Conservation (phyloP, 2,113 vertebrate species). For the Trematocara nigrifrons region DNA sequence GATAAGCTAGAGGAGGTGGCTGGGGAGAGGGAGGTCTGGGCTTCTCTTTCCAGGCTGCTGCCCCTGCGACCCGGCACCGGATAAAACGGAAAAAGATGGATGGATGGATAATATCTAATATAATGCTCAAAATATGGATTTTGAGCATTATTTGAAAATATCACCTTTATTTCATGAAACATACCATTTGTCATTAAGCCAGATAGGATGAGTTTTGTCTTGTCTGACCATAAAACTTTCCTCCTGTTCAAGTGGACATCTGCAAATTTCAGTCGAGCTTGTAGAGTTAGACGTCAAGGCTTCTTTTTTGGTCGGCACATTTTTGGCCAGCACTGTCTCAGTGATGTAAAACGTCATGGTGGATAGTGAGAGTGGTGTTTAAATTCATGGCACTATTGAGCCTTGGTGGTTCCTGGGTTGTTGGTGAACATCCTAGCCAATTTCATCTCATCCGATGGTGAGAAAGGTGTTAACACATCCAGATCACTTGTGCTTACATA, state of each 20-base stretch:
- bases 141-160: neutral
- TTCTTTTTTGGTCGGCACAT: accelerated
- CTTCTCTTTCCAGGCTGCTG: neutral
- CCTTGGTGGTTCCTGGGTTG: accelerated
- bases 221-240: neutral
- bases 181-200: neutral
- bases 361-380: neutral
- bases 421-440: neutral
- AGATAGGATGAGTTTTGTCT: neutral
- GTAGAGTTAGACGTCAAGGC: neutral
- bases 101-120: neutral
- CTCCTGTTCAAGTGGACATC: neutral
- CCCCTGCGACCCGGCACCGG: accelerated
- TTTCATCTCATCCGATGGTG: neutral
- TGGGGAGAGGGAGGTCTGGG: neutral
- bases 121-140: neutral
- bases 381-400: neutral
- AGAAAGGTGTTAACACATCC: neutral
- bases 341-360: neutral
- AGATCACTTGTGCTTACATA: neutral
- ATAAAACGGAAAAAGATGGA: neutral
- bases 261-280: neutral
- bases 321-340: neutral
- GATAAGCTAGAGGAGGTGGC: accelerated
- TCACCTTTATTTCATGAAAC: neutral